Evolutionary conservation across 2,888 invertebrate species (phyloP).

Genomic region (Meta bourneti): DNA sequence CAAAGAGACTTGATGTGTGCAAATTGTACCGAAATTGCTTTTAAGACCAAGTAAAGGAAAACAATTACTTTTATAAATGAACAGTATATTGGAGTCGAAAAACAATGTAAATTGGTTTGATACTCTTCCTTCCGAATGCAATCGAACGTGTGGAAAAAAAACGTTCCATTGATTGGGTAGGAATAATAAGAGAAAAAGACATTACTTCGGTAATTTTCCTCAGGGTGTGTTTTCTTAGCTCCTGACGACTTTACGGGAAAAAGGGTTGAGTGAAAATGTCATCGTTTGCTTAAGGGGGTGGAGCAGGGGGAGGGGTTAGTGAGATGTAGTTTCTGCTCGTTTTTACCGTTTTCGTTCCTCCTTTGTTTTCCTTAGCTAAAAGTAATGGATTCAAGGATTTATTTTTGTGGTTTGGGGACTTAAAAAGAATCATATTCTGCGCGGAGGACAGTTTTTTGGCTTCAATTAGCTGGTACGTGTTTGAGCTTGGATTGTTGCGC

Average conservation of each 20-base stretch:
- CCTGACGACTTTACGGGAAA: conserved; percentile 51
- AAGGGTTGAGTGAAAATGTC: conserved; percentile 75
- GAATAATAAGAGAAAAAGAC: conserved; percentile 54
- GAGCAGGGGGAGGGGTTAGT: not conserved
- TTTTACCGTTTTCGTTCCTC: conserved; percentile 8
- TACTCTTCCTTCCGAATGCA: not conserved
- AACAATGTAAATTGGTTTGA: conserved; percentile 56
- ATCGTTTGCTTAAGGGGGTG: conserved; percentile 71
- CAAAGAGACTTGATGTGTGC: not conserved
- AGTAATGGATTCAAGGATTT: conserved; percentile 48
- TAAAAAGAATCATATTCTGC: not conserved
- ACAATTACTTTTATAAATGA: conserved; percentile 57
- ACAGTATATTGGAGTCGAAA: conserved; percentile 5
- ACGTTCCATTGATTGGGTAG: conserved; percentile 40
- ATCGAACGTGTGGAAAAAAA: not conserved
- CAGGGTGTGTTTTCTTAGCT: conserved; percentile 70
- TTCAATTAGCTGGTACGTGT: no score
- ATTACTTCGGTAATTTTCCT: conserved; percentile 47
- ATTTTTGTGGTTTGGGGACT: conserved; percentile 49
- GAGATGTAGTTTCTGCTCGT: not conserved
- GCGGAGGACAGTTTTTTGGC: not conserved
- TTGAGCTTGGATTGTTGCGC: no score
- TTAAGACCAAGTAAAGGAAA: not conserved
- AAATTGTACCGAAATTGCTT: not conserved
- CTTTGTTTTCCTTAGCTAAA: conserved; percentile 53